Conservation (phyloP, 2,888 invertebrate species). For the Autographa gamma region DNA sequence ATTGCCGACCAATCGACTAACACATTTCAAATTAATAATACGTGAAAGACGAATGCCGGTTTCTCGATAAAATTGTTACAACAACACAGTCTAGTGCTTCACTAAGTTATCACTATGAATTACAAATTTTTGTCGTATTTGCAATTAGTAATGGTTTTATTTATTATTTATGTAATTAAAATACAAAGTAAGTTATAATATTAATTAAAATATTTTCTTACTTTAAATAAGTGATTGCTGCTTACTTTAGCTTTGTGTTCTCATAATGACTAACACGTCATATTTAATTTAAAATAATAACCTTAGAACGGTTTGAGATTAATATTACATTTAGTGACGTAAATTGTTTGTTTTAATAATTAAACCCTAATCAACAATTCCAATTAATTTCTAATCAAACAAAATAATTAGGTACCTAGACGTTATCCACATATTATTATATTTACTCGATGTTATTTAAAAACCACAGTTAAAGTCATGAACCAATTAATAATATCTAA, state of each 20-base stretch:
- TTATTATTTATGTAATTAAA: constrained; percentile 34
- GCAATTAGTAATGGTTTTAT: constrained; percentile 28
- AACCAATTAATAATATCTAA: no score
- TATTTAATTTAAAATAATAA: neutral
- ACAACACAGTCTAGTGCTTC: neutral
- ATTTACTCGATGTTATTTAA: neutral
- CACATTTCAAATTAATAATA: constrained; percentile 13
- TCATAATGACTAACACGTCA: neutral
- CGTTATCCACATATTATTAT: neutral
- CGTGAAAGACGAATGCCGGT: neutral
- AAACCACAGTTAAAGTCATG: neutral
- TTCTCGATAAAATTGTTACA: neutral
- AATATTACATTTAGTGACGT: neutral
- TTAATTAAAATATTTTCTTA: neutral
- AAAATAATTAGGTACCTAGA: neutral
- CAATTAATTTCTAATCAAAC: neutral
- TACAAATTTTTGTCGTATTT: constrained; percentile 25
- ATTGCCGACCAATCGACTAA: neutral
- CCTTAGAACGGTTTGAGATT: neutral
- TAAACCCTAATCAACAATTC: neutral
- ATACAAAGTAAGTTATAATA: constrained; percentile 29
- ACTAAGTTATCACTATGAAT: constrained; percentile 23
- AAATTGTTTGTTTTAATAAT: neutral
- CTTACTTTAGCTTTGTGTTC: neutral
- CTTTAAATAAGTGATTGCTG: neutral